Percentiles rank a stretch among this genome's conserved stretches.
phyloP scores from a whole-genome alignment of 2,888 invertebrate genomes.

The Pseudolycoriella hygida region DNA sequence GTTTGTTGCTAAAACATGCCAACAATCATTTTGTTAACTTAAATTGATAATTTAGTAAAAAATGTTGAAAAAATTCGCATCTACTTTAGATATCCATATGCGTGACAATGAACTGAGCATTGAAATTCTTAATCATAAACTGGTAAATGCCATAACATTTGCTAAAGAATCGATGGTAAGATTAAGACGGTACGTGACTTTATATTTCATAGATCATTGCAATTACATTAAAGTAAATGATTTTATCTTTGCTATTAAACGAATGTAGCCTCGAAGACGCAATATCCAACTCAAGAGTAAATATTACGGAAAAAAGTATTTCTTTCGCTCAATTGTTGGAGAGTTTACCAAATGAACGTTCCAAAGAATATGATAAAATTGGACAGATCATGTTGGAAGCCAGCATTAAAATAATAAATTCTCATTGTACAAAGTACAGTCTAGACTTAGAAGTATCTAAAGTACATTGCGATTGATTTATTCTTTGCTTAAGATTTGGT shows the following conservation, averaged over 20 bases:
- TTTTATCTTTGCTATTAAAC: constrained; percentile 16
- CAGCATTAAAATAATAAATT: constrained; percentile 19
- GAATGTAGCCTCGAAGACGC: constrained; percentile 19
- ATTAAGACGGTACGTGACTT: background rate
- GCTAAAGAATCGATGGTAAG: constrained; percentile 1
- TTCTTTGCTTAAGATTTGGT: constrained; percentile 24
- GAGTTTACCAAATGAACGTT: constrained; percentile 19
- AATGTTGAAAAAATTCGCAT: too few relatives aligned
- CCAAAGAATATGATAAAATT: constrained; percentile 17
- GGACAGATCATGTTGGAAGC: constrained; percentile 23
- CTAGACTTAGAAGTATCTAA: background rate
- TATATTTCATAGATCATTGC: background rate
- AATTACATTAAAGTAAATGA: background rate
- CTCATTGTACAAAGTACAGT: constrained; percentile 16
- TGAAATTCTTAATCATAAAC: background rate
- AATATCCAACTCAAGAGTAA: constrained; percentile 18
- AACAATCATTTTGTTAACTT: too few relatives aligned
- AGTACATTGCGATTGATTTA: background rate
- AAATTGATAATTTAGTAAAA: too few relatives aligned
- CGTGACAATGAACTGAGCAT: too few relatives aligned
- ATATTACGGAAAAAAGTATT: constrained; percentile 21
- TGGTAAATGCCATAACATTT: constrained; percentile 2
- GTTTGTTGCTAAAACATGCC: too few relatives aligned
- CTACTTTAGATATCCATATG: too few relatives aligned
- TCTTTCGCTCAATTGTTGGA: constrained; percentile 24